Evolutionary conservation across 1,140 invertebrate species (phyloP).

Genomic region (Drosophila bocqueti): DNA sequence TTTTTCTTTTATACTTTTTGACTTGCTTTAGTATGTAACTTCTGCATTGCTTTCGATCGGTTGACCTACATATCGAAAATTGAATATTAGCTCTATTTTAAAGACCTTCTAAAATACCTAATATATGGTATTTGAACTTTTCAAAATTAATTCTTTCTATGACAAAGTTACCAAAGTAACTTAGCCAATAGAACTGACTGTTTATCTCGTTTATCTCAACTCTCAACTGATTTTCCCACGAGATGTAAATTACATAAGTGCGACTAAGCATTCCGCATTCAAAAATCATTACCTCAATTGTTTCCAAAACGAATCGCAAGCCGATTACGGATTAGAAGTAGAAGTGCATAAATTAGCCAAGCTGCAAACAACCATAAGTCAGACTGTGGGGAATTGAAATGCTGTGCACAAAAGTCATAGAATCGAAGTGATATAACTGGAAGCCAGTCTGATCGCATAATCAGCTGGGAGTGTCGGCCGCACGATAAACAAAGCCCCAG

Average conservation of each 20-base stretch:
- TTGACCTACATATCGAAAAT: no score
- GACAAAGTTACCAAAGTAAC: not conserved
- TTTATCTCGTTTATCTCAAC: not conserved
- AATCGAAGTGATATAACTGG: slow-evolving; percentile 33
- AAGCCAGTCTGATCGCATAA: slow-evolving; percentile 13
- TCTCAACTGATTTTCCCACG: not conserved
- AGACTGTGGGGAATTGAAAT: slow-evolving; percentile 10
- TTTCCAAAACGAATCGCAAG: slow-evolving; percentile 11
- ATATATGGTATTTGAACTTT: not conserved
- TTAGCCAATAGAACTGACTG: not conserved
- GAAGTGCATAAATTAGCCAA: slow-evolving; percentile 33
- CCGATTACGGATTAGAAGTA: slow-evolving; percentile 5
- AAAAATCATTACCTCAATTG: slow-evolving; percentile 27
- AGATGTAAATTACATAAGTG: slow-evolving; percentile 4
- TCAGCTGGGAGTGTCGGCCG: slow-evolving; percentile 7
- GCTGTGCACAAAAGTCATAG: slow-evolving; percentile 25
- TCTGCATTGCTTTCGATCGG: no score
- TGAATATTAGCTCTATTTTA: not conserved
- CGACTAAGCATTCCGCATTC: slow-evolving; percentile 2
- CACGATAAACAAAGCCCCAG: slow-evolving; percentile 18
- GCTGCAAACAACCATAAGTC: slow-evolving; percentile 8
- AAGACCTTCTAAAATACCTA: no score
- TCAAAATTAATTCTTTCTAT: not conserved
- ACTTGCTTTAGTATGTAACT: not conserved
- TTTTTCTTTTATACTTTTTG: not conserved